phyloP scores from a whole-genome alignment of 2,888 invertebrate species.

The Ectemnius continuus region DNA sequence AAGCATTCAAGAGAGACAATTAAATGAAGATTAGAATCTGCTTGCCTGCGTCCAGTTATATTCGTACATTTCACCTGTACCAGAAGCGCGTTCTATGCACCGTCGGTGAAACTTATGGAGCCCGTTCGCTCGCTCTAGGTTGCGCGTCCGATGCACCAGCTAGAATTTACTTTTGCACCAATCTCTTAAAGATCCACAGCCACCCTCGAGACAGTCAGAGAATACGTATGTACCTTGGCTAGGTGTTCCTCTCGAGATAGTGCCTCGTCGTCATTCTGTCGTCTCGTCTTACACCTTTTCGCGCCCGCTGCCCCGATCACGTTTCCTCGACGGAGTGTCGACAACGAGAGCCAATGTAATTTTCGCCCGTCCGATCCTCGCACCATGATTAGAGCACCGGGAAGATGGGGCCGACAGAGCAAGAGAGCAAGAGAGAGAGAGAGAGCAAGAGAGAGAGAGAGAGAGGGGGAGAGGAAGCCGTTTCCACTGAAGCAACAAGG shows the following conservation, averaged over 20 bases:
- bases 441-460: neutral
- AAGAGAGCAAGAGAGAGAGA: neutral
- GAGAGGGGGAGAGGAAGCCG: slow-evolving; percentile 5
- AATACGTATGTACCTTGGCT: slow-evolving; percentile 7
- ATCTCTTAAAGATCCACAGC: slow-evolving; percentile 45
- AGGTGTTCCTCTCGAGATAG: slow-evolving; percentile 13
- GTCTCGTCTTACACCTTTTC: slow-evolving; percentile 44
- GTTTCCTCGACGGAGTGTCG: slow-evolving; percentile 28
- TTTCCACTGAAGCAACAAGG: slow-evolving; percentile 35
- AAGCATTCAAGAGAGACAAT: no score
- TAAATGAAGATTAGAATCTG: no score
- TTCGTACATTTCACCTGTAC: neutral
- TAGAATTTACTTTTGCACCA: slow-evolving; percentile 51
- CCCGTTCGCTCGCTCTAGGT: slow-evolving; percentile 9
- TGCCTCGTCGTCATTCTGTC: slow-evolving; percentile 19
- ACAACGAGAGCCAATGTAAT: slow-evolving; percentile 47
- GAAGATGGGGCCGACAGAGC: neutral
- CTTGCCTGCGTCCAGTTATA: no score
- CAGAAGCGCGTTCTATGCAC: slow-evolving; percentile 24
- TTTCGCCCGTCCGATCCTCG: slow-evolving; percentile 22
- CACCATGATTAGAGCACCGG: slow-evolving; percentile 14
- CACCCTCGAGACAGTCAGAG: slow-evolving; percentile 16
- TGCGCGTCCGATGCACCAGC: slow-evolving; percentile 21
- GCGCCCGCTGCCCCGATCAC: slow-evolving; percentile 24
- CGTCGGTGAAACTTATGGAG: slow-evolving; percentile 32